These are phyloP conservation scores for Cardiocondyla obscurior DNA, from an alignment of 1,140 invertebrate species.

Conservation along the genomic window DNA sequence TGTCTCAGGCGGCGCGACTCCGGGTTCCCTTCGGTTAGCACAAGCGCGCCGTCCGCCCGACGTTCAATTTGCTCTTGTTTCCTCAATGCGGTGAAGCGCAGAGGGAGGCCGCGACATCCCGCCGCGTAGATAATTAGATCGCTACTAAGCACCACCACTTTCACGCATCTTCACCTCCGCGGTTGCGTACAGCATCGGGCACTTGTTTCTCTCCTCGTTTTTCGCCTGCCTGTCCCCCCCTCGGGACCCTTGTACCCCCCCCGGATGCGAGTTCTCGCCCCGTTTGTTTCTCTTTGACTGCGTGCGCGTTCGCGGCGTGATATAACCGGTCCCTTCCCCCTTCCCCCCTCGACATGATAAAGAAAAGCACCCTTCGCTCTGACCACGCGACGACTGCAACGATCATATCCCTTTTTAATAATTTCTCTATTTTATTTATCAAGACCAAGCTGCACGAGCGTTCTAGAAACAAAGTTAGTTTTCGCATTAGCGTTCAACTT, in stretches of 20 bases:
- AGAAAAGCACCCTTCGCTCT: conserved; percentile 24
- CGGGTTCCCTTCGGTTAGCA: conserved; percentile 6
- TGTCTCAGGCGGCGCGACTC: conserved; percentile 16
- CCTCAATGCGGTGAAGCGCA: conserved; percentile 71
- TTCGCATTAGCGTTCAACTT: no score
- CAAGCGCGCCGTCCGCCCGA: conserved; percentile 15
- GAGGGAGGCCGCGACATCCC: conserved; percentile 77
- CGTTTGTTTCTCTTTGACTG: conserved; percentile 58
- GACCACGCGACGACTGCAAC: neutral
- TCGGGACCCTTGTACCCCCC: no score
- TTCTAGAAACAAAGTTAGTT: neutral
- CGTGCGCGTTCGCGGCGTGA: conserved; percentile 54
- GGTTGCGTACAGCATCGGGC: conserved; percentile 56
- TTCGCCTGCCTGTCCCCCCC: neutral
- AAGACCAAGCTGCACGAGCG: neutral
- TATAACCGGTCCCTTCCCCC: conserved; percentile 20
- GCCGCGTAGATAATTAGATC: conserved; percentile 82
- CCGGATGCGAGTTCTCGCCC: conserved; percentile 9
- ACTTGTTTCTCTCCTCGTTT: conserved; percentile 66
- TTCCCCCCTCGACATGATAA: neutral
- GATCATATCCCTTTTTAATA: neutral
- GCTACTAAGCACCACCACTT: conserved; percentile 77
- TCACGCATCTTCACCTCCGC: conserved; percentile 76
- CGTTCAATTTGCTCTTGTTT: conserved; percentile 74
- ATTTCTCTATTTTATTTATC: neutral